Percentiles rank a stretch among this genome's conserved stretches.
Conservation (phyloP, 2,113 vertebrate genomes). For the Psilopogon haemacephalus region DNA sequence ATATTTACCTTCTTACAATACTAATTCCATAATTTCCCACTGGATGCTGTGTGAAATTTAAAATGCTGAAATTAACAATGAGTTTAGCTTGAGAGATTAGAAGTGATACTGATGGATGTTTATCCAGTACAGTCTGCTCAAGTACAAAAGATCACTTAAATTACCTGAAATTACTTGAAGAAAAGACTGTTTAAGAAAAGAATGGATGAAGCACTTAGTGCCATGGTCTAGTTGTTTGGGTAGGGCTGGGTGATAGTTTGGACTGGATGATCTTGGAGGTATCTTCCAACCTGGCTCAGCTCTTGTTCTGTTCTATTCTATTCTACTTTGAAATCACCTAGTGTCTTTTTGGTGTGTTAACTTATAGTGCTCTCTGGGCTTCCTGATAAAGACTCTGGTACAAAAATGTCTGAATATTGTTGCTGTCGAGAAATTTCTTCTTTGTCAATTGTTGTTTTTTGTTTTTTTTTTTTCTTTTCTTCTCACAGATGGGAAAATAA, state of each 20-base stretch:
- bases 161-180: background rate
- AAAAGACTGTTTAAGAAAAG: no score
- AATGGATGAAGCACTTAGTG: no score
- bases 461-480: background rate
- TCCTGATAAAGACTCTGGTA: background rate
- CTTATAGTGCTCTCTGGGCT: background rate
- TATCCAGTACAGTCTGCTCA: background rate
- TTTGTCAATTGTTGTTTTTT: background rate
- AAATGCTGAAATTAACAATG: background rate
- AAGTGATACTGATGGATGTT: background rate
- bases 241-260: no score
- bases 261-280: no score
- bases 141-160: background rate
- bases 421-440: background rate
- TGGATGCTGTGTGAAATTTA: background rate
- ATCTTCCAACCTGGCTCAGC: no score
- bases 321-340: background rate
- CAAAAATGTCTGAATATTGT: background rate
- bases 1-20: background rate
- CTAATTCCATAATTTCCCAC: background rate
- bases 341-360: background rate
- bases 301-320: no score
- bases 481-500: slow-evolving; percentile 81
- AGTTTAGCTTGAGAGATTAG: background rate
- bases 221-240: no score